Conservation (phyloP, 2,113 vertebrate species). For the Leptodactylus fuscus region DNA sequence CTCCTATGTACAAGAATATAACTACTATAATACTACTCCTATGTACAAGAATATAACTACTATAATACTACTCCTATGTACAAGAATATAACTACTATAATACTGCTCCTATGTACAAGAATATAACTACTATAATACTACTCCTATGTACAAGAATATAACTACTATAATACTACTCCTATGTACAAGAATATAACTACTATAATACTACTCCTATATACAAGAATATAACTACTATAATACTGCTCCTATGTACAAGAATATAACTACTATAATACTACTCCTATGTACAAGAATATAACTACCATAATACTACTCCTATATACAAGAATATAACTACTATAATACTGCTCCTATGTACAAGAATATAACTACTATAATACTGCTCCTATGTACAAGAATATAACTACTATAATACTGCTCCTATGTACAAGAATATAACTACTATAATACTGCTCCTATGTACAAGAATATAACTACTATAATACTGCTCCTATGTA, state of each 20-base stretch:
- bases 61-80: conserved; percentile 8
- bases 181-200: background rate
- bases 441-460: background rate
- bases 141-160: conserved; percentile 4
- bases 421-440: background rate
- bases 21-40: conserved; percentile 11
- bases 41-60: conserved; percentile 7
- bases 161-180: background rate
- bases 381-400: conserved; percentile 1
- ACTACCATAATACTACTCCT: background rate
- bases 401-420: background rate
- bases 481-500: conserved; percentile 3
- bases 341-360: background rate
- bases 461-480: background rate
- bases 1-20: background rate
- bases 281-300: background rate
- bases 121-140: background rate
- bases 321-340: background rate
- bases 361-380: background rate
- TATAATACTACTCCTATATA: background rate
- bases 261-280: conserved; percentile 12
- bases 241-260: background rate
- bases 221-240: conserved; percentile 13
- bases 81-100: no score
- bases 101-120: no score